Conservation (phyloP, 2,113 vertebrate genomes). For the Semnornis frantzii region DNA sequence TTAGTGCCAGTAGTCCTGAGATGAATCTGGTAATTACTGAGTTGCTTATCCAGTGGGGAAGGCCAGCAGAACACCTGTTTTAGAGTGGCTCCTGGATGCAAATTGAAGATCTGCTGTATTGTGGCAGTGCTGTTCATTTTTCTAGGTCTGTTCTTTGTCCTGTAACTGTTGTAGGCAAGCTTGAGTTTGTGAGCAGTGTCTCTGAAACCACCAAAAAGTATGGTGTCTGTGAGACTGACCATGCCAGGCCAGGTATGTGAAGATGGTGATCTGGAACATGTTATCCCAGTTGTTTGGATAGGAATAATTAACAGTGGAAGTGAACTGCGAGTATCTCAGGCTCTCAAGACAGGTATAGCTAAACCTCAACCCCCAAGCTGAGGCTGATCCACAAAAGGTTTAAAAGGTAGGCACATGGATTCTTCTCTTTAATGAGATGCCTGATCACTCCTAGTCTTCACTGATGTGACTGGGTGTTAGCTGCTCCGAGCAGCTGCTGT, state of each 20-base stretch:
- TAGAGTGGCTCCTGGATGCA: not conserved
- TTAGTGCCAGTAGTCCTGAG: slow-evolving; percentile 64
- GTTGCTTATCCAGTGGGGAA: not conserved
- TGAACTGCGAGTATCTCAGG: not conserved
- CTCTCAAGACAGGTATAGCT: not conserved
- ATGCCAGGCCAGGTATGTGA: not conserved
- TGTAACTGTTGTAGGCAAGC: not conserved
- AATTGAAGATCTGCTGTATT: not conserved
- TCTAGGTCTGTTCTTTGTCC: not conserved
- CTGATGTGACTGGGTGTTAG: no score
- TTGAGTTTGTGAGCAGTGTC: not conserved
- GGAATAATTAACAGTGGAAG: not conserved
- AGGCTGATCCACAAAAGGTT: not conserved
- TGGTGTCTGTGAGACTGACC: not conserved
- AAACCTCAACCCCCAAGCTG: not conserved
- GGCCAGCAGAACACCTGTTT: slow-evolving; percentile 34
- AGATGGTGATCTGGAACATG: not conserved
- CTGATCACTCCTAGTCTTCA: not conserved
- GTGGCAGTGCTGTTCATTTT: not conserved
- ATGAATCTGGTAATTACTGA: slow-evolving; percentile 45
- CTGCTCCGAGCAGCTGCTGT: not conserved
- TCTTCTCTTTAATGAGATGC: not conserved
- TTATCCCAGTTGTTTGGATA: not conserved
- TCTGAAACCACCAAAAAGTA: not conserved
- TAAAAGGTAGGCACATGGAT: not conserved